phyloP scores from a whole-genome alignment of 2,113 vertebrate species.

The Engraulis encrasicolus region DNA sequence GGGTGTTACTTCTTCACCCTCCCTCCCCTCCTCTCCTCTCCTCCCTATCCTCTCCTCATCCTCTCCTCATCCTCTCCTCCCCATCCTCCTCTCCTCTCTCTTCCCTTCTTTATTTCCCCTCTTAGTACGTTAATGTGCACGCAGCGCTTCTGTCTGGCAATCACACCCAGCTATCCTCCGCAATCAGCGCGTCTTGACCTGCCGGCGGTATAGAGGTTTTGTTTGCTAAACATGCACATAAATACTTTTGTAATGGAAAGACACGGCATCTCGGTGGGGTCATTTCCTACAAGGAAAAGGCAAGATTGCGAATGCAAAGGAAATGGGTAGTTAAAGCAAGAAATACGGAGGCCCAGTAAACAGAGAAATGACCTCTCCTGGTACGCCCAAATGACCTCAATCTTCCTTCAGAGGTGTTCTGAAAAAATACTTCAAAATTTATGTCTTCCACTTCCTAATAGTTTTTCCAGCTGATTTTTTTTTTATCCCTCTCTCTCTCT shows the following conservation, averaged over 20 bases:
- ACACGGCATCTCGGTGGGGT: conserved; percentile 69
- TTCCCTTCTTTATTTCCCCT: neutral
- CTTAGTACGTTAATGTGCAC: neutral
- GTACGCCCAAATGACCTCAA: conserved; percentile 83
- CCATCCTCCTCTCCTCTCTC: no score
- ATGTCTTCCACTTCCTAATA: conserved; percentile 84
- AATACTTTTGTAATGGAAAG: conserved; percentile 74
- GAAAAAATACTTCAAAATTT: conserved; percentile 74
- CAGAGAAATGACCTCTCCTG: conserved; percentile 75
- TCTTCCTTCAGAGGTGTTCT: conserved; percentile 79
- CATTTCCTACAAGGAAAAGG: conserved; percentile 78
- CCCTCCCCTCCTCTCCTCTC: neutral
- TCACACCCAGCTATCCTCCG: conserved; percentile 19
- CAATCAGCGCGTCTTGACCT: conserved; percentile 31
- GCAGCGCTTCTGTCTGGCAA: neutral
- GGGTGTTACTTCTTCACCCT: neutral
- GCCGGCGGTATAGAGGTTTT: conserved; percentile 36
- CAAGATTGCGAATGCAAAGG: conserved; percentile 74
- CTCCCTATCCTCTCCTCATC: no score
- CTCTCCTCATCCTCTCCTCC: neutral
- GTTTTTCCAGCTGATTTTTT: conserved; percentile 79
- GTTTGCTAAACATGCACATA: conserved; percentile 65
- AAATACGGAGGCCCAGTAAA: conserved; percentile 79
- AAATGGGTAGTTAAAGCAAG: conserved; percentile 82
- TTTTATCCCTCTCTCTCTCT: conserved; percentile 23